Evolutionary conservation across 1,140 invertebrate genomes (phyloP).

Genomic region (Pogonognathellus flavescens): DNA sequence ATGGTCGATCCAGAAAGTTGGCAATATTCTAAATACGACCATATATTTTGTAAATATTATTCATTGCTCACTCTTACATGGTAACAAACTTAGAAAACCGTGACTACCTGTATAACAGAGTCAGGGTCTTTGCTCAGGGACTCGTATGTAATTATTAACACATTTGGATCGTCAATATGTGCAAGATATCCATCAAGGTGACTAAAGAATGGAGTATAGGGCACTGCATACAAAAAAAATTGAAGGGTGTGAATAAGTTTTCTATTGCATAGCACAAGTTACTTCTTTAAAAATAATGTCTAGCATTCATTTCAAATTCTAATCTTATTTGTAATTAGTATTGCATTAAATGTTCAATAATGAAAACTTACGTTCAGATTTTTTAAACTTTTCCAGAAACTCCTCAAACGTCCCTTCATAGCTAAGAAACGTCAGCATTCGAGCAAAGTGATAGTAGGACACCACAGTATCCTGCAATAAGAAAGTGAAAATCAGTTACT

Average conservation of each 20-base stretch:
- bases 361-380: conserved; percentile 70
- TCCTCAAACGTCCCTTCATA: conserved; percentile 70
- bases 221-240: conserved; percentile 71
- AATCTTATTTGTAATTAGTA: too few relatives aligned
- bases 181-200: conserved; percentile 73
- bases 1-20: conserved; percentile 70
- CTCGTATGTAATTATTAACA: conserved; percentile 74
- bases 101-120: conserved; percentile 68
- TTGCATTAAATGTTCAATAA: conserved; percentile 12
- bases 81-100: too few relatives aligned
- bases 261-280: too few relatives aligned
- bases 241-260: too few relatives aligned
- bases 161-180: conserved; percentile 68
- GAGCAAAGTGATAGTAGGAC: conserved; percentile 72
- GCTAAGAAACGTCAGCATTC: conserved; percentile 69
- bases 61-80: too few relatives aligned
- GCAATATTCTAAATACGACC: conserved; percentile 69
- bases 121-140: conserved; percentile 72
- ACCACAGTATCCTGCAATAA: conserved; percentile 68
- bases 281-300: too few relatives aligned
- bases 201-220: conserved; percentile 73
- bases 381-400: conserved; percentile 71
- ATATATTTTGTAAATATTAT: too few relatives aligned
- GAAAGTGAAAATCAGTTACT: background rate
- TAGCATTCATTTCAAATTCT: too few relatives aligned